Conservation (phyloP, 1,140 invertebrate species). For the Drosophila littoralis region DNA sequence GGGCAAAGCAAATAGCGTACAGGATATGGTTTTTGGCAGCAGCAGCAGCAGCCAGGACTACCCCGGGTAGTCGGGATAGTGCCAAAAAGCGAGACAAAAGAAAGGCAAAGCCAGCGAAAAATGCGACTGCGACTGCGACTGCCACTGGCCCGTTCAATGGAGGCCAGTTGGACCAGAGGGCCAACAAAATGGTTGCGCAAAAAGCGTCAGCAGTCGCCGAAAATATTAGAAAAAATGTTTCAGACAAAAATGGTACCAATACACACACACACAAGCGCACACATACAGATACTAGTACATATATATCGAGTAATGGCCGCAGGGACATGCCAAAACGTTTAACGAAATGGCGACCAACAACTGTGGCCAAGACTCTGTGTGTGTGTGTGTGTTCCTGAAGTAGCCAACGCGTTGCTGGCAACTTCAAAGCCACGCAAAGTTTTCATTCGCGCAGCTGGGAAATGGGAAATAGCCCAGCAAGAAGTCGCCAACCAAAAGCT, state of each 20-base stretch:
- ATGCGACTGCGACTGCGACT: conserved; percentile 54
- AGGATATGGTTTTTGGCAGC: conserved; percentile 80
- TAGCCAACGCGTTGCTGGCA: conserved; percentile 22
- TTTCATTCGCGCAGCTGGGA: conserved; percentile 49
- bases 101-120: conserved; percentile 62
- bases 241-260: conserved; percentile 33
- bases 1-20: conserved; percentile 80
- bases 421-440: conserved; percentile 56
- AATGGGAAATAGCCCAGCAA: conserved; percentile 35
- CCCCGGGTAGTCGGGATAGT: conserved; percentile 51
- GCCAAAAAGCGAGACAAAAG: conserved; percentile 65
- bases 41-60: conserved; percentile 38
- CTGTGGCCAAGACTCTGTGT: conserved; percentile 16
- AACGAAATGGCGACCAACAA: conserved; percentile 64
- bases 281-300: background rate
- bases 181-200: conserved; percentile 80
- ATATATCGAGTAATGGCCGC: conserved; percentile 54
- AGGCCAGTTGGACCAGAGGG: conserved; percentile 26
- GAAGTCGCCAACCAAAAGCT: conserved; percentile 54
- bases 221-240: conserved; percentile 72
- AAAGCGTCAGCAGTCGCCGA: conserved; percentile 75
- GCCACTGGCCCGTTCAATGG: conserved; percentile 28
- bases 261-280: conserved; percentile 25
- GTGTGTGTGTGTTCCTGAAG: conserved; percentile 12
- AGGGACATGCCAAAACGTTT: conserved; percentile 67